These are phyloP conservation scores for Bergia sp. DNA, from an alignment of 92 coral and sea anemone genomes.

Conservation along the genomic window DNA sequence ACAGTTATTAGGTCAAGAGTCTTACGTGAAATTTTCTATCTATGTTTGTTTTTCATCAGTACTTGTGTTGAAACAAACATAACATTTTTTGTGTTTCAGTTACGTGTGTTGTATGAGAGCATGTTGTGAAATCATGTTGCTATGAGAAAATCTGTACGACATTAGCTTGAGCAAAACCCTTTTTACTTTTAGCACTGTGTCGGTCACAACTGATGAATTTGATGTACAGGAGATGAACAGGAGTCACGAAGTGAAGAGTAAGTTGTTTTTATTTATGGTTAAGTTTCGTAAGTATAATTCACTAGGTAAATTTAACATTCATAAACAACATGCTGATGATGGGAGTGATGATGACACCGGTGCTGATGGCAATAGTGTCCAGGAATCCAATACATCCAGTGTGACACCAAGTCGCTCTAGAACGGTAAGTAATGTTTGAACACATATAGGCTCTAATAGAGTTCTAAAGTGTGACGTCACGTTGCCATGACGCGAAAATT, in stretches of 20 bases:
- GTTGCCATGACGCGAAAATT: too few relatives aligned
- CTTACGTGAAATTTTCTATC: too few relatives aligned
- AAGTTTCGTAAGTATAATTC: not conserved
- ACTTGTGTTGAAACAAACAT: too few relatives aligned
- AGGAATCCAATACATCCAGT: not conserved
- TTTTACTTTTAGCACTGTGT: not conserved
- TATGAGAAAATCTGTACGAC: too few relatives aligned
- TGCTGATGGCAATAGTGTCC: not conserved
- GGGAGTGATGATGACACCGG: not conserved
- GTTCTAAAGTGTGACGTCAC: too few relatives aligned
- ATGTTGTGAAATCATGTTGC: too few relatives aligned
- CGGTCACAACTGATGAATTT: not conserved
- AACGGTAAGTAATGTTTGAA: not conserved
- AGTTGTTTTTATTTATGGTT: not conserved
- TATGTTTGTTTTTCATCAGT: too few relatives aligned
- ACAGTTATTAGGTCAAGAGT: too few relatives aligned
- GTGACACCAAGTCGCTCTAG: not conserved
- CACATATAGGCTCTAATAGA: too few relatives aligned
- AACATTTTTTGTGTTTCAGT: too few relatives aligned
- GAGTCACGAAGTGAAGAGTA: slow-evolving; percentile 7
- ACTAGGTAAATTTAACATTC: not conserved
- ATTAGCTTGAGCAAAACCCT: too few relatives aligned
- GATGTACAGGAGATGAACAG: slow-evolving; percentile 3
- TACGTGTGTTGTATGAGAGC: too few relatives aligned
- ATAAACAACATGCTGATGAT: not conserved